These are phyloP conservation scores for Akabosia matsudoensis DNA, from an alignment of 1,140 invertebrate genomes.

Conservation along the genomic window DNA sequence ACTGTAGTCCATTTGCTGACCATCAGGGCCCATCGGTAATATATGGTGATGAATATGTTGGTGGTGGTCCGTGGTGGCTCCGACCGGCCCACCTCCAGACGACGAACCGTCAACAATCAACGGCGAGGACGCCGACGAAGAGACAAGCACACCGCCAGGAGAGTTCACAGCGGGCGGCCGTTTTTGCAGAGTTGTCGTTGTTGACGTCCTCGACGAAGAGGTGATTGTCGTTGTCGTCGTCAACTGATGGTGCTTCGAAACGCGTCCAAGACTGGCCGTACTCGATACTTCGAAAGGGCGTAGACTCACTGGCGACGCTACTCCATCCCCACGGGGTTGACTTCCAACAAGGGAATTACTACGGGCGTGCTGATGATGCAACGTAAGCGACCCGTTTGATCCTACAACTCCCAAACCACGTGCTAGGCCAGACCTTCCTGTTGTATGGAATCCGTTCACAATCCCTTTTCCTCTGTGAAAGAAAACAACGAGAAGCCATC, in stretches of 20 bases:
- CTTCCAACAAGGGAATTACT: not conserved
- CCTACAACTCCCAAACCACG: not conserved
- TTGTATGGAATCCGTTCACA: slow-evolving; percentile 10
- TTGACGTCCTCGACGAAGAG: not conserved
- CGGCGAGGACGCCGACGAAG: not conserved
- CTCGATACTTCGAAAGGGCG: not conserved
- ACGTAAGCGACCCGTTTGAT: slow-evolving; percentile 10
- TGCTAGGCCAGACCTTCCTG: not conserved
- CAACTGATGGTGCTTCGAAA: slow-evolving; percentile 2
- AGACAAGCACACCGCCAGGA: not conserved
- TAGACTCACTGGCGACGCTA: not conserved
- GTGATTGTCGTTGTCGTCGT: slow-evolving; percentile 19
- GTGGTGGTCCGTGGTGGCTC: slow-evolving; percentile 55
- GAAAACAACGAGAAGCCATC: not conserved
- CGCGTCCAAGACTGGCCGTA: slow-evolving; percentile 4
- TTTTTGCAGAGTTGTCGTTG: slow-evolving; percentile 6
- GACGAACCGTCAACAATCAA: not conserved
- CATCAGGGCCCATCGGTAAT: slow-evolving; percentile 59
- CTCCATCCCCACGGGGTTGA: not conserved
- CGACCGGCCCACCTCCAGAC: slow-evolving; percentile 58
- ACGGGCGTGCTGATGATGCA: not conserved
- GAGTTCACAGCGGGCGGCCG: not conserved
- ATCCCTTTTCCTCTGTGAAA: slow-evolving; percentile 5
- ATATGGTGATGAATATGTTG: slow-evolving; percentile 9
- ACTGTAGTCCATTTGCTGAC: slow-evolving; percentile 54